Evolutionary conservation across 2,797 vertebrate genomes (phyloP).

Genomic region (Tangara arthus): DNA sequence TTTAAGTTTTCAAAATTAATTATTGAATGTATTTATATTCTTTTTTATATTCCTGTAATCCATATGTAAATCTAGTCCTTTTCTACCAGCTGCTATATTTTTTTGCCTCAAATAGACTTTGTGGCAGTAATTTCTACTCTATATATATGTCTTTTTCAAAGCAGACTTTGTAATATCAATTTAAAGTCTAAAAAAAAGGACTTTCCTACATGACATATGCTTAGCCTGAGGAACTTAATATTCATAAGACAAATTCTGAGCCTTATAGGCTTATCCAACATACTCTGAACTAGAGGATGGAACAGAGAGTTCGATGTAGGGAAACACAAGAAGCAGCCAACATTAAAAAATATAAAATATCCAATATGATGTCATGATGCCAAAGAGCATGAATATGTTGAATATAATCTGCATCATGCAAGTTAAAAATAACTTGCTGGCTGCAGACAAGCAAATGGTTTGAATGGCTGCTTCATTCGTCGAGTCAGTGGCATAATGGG

Average conservation of each 20-base stretch:
- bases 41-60: background rate
- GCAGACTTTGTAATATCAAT: background rate
- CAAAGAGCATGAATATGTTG: background rate
- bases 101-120: background rate
- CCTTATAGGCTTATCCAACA: background rate
- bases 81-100: background rate
- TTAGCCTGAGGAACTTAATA: background rate
- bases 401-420: background rate
- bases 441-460: background rate
- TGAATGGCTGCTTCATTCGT: background rate
- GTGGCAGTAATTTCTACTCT: background rate
- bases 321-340: background rate
- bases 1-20: slow-evolving; percentile 14
- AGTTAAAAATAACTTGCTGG: background rate
- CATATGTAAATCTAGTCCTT: background rate
- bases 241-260: background rate
- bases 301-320: background rate
- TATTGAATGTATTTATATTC: background rate
- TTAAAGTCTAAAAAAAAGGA: background rate
- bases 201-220: background rate
- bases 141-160: background rate
- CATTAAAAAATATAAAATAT: background rate
- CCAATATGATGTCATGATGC: background rate
- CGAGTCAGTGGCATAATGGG: background rate
- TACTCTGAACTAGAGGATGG: background rate